These are phyloP conservation scores for Dryomyza anilis DNA, from an alignment of 2,888 invertebrate genomes.

Conservation along the genomic window DNA sequence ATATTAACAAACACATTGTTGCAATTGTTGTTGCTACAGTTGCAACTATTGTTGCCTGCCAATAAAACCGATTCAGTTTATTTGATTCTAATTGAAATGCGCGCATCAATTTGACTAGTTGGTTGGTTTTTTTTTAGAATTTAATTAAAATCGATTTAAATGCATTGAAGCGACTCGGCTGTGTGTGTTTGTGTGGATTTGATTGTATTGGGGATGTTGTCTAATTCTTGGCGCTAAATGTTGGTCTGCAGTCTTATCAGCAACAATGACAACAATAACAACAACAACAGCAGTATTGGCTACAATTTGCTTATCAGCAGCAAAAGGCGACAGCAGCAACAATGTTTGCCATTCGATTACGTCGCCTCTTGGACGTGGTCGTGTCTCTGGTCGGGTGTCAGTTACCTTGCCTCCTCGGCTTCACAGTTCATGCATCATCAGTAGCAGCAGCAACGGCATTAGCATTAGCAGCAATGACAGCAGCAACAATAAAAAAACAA, in stretches of 20 bases:
- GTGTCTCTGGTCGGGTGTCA: slow-evolving; percentile 1
- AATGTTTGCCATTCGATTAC: background rate
- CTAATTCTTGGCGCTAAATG: background rate
- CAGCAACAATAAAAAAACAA: background rate
- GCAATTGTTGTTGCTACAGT: background rate
- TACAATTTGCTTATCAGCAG: background rate
- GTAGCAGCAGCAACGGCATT: background rate
- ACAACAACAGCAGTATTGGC: background rate
- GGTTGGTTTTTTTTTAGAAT: no score
- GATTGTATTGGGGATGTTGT: background rate
- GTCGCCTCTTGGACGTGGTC: background rate
- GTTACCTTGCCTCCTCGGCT: slow-evolving; percentile 12
- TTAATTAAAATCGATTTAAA: slow-evolving; percentile 20
- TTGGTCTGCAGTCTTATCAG: background rate
- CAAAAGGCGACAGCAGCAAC: background rate
- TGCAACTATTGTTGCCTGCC: no score
- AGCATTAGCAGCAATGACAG: background rate
- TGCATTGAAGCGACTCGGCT: background rate
- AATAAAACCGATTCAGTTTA: no score
- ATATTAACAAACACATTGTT: no score
- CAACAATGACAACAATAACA: background rate
- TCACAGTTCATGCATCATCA: slow-evolving; percentile 9
- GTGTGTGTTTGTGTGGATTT: background rate
- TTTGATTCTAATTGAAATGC: slow-evolving; percentile 4
- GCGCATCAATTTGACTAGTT: slow-evolving; percentile 8